Percentiles rank a stretch among this genome's conserved stretches.
phyloP scores from a whole-genome alignment of 2,797 vertebrate species.

The Pseudochaenichthys georgianus region DNA sequence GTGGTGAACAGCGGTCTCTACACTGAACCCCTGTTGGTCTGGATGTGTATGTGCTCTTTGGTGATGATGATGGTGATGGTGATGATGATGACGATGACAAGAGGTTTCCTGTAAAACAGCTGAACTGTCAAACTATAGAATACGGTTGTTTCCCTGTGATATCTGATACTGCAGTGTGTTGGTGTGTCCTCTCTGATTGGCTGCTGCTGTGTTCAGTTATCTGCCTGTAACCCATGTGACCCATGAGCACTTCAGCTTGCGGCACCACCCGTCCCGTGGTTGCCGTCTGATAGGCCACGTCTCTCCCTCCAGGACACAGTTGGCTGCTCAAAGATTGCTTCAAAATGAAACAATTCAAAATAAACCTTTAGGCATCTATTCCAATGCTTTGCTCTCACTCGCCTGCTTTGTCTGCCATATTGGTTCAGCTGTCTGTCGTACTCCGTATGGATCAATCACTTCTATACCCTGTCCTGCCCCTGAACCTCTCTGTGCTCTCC shows the following conservation, averaged over 20 bases:
- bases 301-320: constrained; percentile 57
- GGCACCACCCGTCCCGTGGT: constrained; percentile 64
- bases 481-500: too few relatives aligned
- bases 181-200: not conserved
- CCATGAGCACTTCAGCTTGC: constrained; percentile 40
- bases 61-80: not conserved
- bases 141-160: not conserved
- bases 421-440: too few relatives aligned
- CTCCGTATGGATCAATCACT: too few relatives aligned
- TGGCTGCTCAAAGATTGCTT: not conserved
- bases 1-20: constrained; percentile 2
- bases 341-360: not conserved
- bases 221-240: constrained; percentile 26
- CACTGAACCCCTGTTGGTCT: not conserved
- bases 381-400: too few relatives aligned
- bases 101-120: not conserved
- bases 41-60: not conserved
- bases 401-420: too few relatives aligned
- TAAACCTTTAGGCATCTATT: not conserved
- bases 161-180: not conserved
- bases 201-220: constrained; percentile 49
- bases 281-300: constrained; percentile 46
- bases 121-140: not conserved
- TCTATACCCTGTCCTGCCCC: too few relatives aligned
- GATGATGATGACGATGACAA: not conserved